These are phyloP conservation scores for Pseudorectes ferrugineus DNA, from an alignment of 2,113 vertebrate species.

Conservation along the genomic window DNA sequence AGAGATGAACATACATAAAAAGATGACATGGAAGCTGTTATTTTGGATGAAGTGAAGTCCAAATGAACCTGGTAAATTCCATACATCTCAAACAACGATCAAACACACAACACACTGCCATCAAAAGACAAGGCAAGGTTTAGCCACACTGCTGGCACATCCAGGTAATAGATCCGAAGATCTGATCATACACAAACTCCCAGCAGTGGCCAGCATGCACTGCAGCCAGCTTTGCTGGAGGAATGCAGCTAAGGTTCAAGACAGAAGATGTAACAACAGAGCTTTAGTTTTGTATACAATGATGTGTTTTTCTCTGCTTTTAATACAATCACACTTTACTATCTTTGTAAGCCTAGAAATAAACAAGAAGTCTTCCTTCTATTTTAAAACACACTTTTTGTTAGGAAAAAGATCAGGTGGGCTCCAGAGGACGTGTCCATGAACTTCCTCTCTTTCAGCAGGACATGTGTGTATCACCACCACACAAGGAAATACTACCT, in stretches of 20 bases:
- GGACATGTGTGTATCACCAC: accelerated
- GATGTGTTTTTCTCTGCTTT: background rate
- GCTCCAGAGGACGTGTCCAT: accelerated
- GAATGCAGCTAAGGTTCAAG: background rate
- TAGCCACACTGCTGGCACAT: background rate
- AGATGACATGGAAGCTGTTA: accelerated
- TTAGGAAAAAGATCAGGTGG: background rate
- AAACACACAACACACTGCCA: background rate
- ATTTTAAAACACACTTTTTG: background rate
- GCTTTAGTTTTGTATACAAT: background rate
- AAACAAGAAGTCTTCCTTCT: background rate
- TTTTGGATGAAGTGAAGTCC: background rate
- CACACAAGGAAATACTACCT: background rate
- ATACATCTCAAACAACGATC: background rate
- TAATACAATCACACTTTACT: background rate
- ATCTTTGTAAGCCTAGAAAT: background rate
- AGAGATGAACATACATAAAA: background rate
- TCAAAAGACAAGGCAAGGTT: background rate
- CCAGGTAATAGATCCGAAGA: background rate
- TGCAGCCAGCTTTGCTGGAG: background rate
- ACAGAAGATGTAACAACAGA: background rate
- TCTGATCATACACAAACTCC: background rate
- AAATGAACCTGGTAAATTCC: background rate
- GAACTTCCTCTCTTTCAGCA: background rate
- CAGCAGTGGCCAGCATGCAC: background rate